Conservation (phyloP, 1,140 invertebrate species). For the Drosophila sechellia region DNA sequence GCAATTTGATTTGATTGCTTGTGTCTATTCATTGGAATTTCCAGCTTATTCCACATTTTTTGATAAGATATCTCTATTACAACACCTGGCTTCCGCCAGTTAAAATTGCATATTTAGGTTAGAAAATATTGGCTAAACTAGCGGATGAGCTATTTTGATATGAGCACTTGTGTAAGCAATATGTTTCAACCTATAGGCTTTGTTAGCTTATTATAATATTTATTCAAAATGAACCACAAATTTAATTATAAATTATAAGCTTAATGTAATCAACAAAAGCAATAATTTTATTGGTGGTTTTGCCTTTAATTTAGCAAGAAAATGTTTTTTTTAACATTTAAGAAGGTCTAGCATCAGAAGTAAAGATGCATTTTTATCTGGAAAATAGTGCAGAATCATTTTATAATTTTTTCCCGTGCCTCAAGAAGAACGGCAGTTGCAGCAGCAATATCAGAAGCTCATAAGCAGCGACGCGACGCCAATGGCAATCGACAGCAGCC, state of each 20-base stretch:
- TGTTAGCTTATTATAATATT: too few species aligned
- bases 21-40: background rate
- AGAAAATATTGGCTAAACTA: too few species aligned
- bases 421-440: conserved; percentile 8
- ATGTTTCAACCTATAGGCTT: too few species aligned
- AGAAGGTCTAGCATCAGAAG: background rate
- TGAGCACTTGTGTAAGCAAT: too few species aligned
- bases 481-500: conserved; percentile 37
- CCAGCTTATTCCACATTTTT: background rate
- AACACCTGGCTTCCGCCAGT: background rate
- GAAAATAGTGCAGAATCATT: background rate
- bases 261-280: too few species aligned
- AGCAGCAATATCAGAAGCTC: conserved; percentile 29
- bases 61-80: background rate
- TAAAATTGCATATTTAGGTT: too few species aligned
- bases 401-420: conserved; percentile 5
- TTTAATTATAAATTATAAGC: too few species aligned
- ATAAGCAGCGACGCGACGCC: conserved; percentile 28
- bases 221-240: too few species aligned
- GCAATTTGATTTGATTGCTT: background rate
- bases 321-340: background rate
- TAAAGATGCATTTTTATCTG: background rate
- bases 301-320: background rate
- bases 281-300: too few species aligned
- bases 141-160: too few species aligned